Percentiles rank a stretch among this genome's conserved stretches.
Conservation (phyloP, 2,888 invertebrate species). For the Amiota mariae region DNA sequence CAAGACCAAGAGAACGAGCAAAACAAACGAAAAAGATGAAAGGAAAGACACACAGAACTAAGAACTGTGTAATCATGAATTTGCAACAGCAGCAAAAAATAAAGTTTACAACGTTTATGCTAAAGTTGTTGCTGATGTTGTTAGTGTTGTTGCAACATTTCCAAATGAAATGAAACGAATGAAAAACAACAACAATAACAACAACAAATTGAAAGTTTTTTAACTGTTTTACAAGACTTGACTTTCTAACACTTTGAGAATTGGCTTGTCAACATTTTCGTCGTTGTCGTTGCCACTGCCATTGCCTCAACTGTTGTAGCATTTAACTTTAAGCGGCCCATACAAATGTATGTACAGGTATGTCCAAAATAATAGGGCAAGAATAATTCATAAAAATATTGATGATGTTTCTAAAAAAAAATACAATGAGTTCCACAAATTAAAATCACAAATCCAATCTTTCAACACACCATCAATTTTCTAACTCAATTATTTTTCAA, state of each 20-base stretch:
- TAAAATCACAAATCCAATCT: too few species aligned
- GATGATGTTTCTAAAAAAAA: too few species aligned
- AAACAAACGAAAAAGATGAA: conserved; percentile 28
- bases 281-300: conserved; percentile 26
- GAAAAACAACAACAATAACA: conserved; percentile 21
- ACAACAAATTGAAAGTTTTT: conserved; percentile 28
- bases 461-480: too few species aligned
- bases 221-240: conserved; percentile 29
- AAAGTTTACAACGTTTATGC: conserved; percentile 44
- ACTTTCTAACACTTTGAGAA: conserved; percentile 57
- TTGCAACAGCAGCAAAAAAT: conserved; percentile 54
- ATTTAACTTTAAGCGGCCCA: too few species aligned
- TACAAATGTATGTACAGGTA: too few species aligned
- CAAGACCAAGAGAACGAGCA: conserved; percentile 23
- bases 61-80: conserved; percentile 59
- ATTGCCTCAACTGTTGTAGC: not conserved
- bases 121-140: conserved; percentile 35
- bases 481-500: too few species aligned
- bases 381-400: too few species aligned
- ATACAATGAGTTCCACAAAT: too few species aligned
- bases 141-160: conserved; percentile 17
- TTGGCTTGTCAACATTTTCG: conserved; percentile 48
- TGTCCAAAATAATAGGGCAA: too few species aligned
- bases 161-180: not conserved
- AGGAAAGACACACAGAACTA: conserved; percentile 45